These are phyloP conservation scores for Leuciscus idus DNA, from an alignment of 2,113 vertebrate species.

Conservation along the genomic window DNA sequence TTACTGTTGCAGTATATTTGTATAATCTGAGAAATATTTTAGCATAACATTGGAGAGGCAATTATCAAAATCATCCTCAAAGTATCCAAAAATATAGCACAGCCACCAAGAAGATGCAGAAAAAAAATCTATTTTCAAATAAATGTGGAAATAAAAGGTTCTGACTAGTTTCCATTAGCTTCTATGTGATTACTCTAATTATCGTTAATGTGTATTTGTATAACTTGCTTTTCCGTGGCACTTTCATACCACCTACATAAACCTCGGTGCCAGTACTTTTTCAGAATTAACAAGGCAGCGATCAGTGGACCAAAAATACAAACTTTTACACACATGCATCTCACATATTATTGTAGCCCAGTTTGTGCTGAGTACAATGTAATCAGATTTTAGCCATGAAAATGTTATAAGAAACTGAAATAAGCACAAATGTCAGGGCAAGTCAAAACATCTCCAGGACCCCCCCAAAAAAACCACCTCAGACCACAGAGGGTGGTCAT, in stretches of 20 bases:
- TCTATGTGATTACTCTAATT: not conserved
- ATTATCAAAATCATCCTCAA: conserved; percentile 4
- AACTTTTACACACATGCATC: too few species aligned
- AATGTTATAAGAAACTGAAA: too few species aligned
- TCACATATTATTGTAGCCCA: too few species aligned
- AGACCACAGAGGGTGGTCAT: too few species aligned
- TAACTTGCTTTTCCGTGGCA: not conserved
- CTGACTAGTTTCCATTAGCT: not conserved
- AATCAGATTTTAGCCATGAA: too few species aligned
- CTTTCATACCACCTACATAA: not conserved
- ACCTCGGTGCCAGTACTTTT: not conserved
- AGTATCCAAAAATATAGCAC: not conserved
- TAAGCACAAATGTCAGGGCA: too few species aligned
- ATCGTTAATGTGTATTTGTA: not conserved
- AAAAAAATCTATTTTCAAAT: not conserved
- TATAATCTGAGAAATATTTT: not conserved
- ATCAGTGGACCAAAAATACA: too few species aligned
- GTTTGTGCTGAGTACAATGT: too few species aligned
- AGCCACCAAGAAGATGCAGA: not conserved
- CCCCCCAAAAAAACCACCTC: too few species aligned
- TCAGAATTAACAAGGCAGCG: not conserved
- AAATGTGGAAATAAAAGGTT: not conserved
- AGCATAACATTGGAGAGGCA: not conserved
- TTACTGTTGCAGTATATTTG: not conserved
- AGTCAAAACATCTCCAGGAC: too few species aligned